A percentile compares a stretch with the other conserved stretches of the same genome.
phyloP scores from a whole-genome alignment of 2,113 vertebrate species.

The Gnathonemus echidnorhynchus region DNA sequence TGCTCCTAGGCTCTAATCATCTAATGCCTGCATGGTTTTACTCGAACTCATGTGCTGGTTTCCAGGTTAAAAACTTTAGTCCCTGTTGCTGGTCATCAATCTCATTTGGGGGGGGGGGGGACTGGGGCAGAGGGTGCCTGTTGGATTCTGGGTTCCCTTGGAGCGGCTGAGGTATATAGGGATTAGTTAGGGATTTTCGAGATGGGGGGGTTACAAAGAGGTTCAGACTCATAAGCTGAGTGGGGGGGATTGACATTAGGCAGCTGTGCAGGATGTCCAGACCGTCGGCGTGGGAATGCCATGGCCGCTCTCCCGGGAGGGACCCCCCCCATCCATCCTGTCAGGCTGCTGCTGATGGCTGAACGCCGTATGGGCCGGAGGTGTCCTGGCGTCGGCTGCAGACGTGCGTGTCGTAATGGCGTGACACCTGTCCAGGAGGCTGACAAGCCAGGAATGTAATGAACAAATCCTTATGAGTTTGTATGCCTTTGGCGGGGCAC shows the following conservation, averaged over 20 bases:
- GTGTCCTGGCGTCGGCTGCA: background rate
- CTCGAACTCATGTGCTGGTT: background rate
- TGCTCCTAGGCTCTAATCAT: background rate
- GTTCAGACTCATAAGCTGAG: background rate
- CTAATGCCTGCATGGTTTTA: background rate
- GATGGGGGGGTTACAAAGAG: conserved; percentile 8
- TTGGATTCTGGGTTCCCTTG: background rate
- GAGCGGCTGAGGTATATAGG: background rate
- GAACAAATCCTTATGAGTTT: background rate
- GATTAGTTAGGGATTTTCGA: conserved; percentile 19
- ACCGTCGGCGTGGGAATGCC: background rate
- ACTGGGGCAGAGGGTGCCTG: background rate
- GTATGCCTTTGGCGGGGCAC: background rate
- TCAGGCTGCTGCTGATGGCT: background rate
- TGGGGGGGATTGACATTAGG: background rate
- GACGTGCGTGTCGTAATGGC: background rate
- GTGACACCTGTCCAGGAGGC: background rate
- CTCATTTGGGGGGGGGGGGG: background rate
- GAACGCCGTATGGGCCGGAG: background rate
- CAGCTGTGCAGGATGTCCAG: conserved; percentile 11
- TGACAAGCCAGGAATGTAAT: background rate
- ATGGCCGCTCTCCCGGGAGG: background rate
- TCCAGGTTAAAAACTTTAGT: background rate
- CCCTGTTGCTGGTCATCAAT: background rate
- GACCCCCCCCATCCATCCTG: background rate